Evolutionary conservation across 1,140 invertebrate species (phyloP).

Genomic region (Drosophila pachea): DNA sequence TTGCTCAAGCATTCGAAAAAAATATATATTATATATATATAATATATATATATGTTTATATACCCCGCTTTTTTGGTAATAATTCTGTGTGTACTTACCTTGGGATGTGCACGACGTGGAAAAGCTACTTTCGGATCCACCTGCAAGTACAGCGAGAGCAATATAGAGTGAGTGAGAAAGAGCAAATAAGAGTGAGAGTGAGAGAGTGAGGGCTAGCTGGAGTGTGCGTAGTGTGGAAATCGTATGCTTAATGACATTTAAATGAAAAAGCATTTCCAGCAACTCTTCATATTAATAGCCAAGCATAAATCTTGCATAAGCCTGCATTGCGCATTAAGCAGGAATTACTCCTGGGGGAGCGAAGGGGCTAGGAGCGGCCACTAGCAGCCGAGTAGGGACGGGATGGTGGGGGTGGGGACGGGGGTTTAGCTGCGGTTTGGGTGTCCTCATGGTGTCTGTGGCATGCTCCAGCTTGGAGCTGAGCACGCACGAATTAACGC

Average conservation of each 20-base stretch:
- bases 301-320: slow-evolving; percentile 71
- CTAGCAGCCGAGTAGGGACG: neutral
- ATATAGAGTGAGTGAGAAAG: neutral
- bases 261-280: slow-evolving; percentile 74
- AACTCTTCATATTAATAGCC: slow-evolving; percentile 77
- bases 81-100: slow-evolving; percentile 85
- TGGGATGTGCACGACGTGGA: slow-evolving; percentile 98
- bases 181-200: slow-evolving; percentile 6
- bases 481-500: slow-evolving; percentile 76
- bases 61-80: slow-evolving; percentile 31
- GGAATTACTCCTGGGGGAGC: slow-evolving; percentile 53
- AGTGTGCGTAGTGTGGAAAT: slow-evolving; percentile 35
- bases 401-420: neutral
- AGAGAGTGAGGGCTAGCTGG: neutral
- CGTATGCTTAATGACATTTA: slow-evolving; percentile 76
- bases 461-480: slow-evolving; percentile 51
- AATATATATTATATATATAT: slow-evolving; percentile 2
- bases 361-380: neutral
- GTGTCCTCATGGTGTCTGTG: slow-evolving; percentile 17
- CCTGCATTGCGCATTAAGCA: slow-evolving; percentile 74
- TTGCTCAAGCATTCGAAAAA: slow-evolving; percentile 25
- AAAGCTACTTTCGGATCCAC: slow-evolving; percentile 99
- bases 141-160: slow-evolving; percentile 81
- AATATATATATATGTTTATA: neutral
- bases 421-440: neutral